A percentile compares a stretch with the other conserved stretches of the same genome.
Conservation (phyloP, 1,140 invertebrate species). For the Chironomus tepperi region DNA sequence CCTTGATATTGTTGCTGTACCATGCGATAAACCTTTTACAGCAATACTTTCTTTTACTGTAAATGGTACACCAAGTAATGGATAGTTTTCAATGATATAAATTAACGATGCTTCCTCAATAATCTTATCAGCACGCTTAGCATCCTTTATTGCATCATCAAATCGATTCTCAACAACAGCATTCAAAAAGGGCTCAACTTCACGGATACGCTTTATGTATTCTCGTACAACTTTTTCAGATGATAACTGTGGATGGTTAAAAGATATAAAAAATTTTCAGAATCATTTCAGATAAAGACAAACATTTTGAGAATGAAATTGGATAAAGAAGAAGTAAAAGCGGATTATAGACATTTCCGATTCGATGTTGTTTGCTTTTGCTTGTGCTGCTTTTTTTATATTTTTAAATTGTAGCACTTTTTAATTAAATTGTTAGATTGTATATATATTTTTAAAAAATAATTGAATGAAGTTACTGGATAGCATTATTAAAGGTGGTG, state of each 20-base stretch:
- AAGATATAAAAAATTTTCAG: not conserved
- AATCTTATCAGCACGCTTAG: constrained; percentile 49
- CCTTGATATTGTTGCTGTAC: constrained; percentile 51
- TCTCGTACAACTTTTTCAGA: constrained; percentile 53
- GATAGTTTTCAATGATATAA: constrained; percentile 43
- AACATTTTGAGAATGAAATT: not conserved
- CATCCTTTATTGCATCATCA: constrained; percentile 57
- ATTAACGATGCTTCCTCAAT: constrained; percentile 44
- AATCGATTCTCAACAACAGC: constrained; percentile 65
- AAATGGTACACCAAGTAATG: constrained; percentile 68
- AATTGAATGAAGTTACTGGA: no score
- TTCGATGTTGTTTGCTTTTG: no score
- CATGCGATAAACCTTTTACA: constrained; percentile 51
- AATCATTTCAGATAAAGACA: not conserved
- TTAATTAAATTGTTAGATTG: no score
- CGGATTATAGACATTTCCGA: no score
- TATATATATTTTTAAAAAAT: no score
- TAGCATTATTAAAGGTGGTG: constrained; percentile 44
- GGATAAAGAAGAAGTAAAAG: no score
- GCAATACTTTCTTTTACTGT: constrained; percentile 45
- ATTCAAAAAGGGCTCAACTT: constrained; percentile 64
- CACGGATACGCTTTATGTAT: constrained; percentile 58
- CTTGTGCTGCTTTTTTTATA: no score
- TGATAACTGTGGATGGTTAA: constrained; percentile 41
- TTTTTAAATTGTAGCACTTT: no score